phyloP scores from a whole-genome alignment of 23 tunicate genomes.

The Pegea sp. region DNA sequence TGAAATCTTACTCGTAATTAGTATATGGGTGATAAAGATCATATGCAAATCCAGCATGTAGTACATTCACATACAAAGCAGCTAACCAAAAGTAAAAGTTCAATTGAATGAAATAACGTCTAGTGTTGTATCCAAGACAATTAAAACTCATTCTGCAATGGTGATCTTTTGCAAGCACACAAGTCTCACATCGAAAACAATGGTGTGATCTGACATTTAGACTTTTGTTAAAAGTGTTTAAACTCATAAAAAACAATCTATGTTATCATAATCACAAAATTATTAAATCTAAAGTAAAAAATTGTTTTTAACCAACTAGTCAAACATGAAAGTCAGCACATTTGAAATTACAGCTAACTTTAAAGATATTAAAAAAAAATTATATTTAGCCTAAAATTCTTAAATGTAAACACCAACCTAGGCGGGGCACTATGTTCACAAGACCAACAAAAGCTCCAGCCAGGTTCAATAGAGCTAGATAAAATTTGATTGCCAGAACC shows the following conservation, averaged over 20 bases:
- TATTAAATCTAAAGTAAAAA: too few relatives aligned
- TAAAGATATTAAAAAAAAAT: too few relatives aligned
- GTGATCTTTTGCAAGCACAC: conserved; percentile 75
- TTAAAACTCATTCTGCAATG: conserved; percentile 71
- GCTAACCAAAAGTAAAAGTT: conserved; percentile 65
- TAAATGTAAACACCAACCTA: conserved; percentile 14
- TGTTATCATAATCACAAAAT: too few relatives aligned
- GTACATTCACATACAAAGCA: conserved; percentile 47
- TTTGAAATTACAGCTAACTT: too few relatives aligned
- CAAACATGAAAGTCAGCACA: too few relatives aligned
- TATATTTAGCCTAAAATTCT: not conserved
- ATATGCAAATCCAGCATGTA: too few relatives aligned
- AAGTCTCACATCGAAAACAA: conserved; percentile 38
- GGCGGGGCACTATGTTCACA: conserved; percentile 72
- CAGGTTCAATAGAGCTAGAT: conserved; percentile 24
- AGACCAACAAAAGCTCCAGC: conserved; percentile 59
- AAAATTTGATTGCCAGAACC: conserved; percentile 15
- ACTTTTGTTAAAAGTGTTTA: not conserved
- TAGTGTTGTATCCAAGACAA: conserved; percentile 82
- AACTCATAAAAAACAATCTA: too few relatives aligned
- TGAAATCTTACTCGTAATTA: too few relatives aligned
- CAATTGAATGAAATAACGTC: conserved; percentile 63
- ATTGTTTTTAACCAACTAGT: too few relatives aligned
- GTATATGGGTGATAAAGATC: too few relatives aligned
- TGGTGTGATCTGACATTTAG: conserved; percentile 38